Base-by-base conservation (phyloP, 2,888 invertebrate genomes). In the Pseudococcus jackbeardsleyi region DNA sequence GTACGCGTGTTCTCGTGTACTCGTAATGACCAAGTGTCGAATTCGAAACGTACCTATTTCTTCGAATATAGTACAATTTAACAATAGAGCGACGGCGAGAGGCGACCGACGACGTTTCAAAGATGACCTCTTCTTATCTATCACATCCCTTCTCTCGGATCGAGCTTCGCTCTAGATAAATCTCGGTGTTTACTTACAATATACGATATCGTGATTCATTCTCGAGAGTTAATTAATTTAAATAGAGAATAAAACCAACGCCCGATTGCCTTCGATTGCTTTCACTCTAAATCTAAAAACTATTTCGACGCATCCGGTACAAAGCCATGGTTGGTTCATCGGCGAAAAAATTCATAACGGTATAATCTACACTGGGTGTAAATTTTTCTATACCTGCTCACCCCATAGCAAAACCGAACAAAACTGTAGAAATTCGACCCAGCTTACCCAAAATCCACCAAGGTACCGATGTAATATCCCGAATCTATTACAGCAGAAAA, bases 1-100 rank as follows among this genome's bases (percentile, higher is more conserved):
- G n/a, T 68, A 68, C 68, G 68, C 72, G 15, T 72, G 17, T 72
- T 11, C 68, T 12, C 68, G 68, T 68, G 72, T 33, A 33, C 26
- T 33, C 26, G 26, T 72, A 72, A 72, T 72, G 72, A 72, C 72
- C 72, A 72, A 72, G 72, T 33, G 72, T 72, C 72, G 33, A 33
- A 72, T 72, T 33, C 33, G 33, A 39, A 72, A 39, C 64, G 64
- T 64, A 64, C 64, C 19, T 64, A 64, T 64, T 64, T 64, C 19
- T 19, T 64, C 5, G 11, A 22, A 17, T 59, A 50, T 50, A 6
- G 54, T 54, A 54, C 64, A 12, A 42, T 64, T 64, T 64, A 64
- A 64, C 22, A 59, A 64, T 64, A 6, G 19, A 7, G 64, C 22
- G 12, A 22, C 64, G n/a, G 8, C 22, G 26, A 33, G 26, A 33